A percentile compares a stretch with the other conserved stretches of the same genome.
Conservation (phyloP, 2,113 vertebrate species). For the Xerus inauris region DNA sequence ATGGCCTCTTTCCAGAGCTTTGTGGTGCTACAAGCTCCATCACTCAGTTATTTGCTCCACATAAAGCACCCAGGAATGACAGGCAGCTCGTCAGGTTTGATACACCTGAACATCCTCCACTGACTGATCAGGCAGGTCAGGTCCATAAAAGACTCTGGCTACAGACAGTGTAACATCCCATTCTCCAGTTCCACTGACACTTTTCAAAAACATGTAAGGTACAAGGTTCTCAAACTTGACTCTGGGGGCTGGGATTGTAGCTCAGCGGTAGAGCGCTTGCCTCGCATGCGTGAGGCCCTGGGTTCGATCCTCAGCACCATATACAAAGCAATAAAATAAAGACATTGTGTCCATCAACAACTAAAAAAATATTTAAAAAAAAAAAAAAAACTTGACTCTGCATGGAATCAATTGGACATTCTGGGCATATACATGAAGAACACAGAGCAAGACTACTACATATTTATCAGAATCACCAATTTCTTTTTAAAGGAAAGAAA, state of each 20-base stretch:
- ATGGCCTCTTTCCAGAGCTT: not conserved
- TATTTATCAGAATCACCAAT: not conserved
- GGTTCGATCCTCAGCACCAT: too few species aligned
- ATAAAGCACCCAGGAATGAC: not conserved
- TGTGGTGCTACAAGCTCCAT: not conserved
- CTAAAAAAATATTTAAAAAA: too few species aligned
- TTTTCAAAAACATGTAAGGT: conserved; percentile 34
- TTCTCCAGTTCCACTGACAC: not conserved
- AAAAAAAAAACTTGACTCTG: not conserved
- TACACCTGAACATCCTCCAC: not conserved
- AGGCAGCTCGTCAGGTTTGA: not conserved
- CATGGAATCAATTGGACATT: not conserved
- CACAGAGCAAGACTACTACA: not conserved
- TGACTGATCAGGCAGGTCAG: not conserved
- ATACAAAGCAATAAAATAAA: too few species aligned
- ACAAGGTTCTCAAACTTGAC: not conserved
- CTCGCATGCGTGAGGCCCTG: too few species aligned
- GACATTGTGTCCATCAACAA: too few species aligned
- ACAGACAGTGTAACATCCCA: not conserved
- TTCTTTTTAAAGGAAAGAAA: conserved; percentile 17
- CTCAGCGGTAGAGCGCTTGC: too few species aligned
- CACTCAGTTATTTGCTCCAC: not conserved
- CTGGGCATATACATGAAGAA: not conserved
- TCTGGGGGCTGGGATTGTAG: too few species aligned
- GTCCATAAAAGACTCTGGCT: not conserved